Evolutionary conservation across 2,888 invertebrate species (phyloP).

Genomic region (Ennomos quercinarius): DNA sequence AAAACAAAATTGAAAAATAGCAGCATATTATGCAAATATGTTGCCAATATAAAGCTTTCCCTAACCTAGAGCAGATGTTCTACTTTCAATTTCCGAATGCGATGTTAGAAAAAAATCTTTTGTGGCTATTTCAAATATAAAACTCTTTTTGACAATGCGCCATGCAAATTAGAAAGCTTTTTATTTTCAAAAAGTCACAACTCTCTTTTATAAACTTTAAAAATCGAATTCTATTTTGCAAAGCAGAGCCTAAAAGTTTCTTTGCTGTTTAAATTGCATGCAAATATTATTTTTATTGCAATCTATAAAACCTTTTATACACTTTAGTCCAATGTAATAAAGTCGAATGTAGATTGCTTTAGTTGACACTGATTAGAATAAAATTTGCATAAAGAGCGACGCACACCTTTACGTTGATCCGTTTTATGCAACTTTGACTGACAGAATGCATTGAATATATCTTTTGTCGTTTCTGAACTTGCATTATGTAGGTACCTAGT

Average conservation of each 20-base stretch:
- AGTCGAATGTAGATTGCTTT: slow-evolving; percentile 42
- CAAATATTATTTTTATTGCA: slow-evolving; percentile 62
- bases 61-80: slow-evolving; percentile 75
- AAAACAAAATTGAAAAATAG: too few relatives aligned
- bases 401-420: slow-evolving; percentile 81
- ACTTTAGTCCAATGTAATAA: slow-evolving; percentile 42
- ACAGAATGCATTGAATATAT: slow-evolving; percentile 64
- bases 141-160: slow-evolving; percentile 78
- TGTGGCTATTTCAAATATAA: slow-evolving; percentile 83
- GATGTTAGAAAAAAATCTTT: slow-evolving; percentile 80
- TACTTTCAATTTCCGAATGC: slow-evolving; percentile 71
- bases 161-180: slow-evolving; percentile 80
- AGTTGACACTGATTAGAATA: slow-evolving; percentile 43
- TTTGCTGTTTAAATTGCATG: slow-evolving; percentile 46
- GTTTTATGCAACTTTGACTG: slow-evolving; percentile 79
- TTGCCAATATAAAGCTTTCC: slow-evolving; percentile 36
- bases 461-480: slow-evolving; percentile 41
- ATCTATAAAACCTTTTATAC: slow-evolving; percentile 29
- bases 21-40: background rate
- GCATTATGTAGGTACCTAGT: slow-evolving; percentile 12
- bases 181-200: slow-evolving; percentile 47
- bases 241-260: slow-evolving; percentile 49
- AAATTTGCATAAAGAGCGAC: slow-evolving; percentile 77
- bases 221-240: slow-evolving; percentile 54
- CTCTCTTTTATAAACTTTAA: slow-evolving; percentile 11